Percentiles rank a stretch among this genome's conserved stretches.
Conservation (phyloP, 2,113 vertebrate genomes). For the Nesospiza acunhae region DNA sequence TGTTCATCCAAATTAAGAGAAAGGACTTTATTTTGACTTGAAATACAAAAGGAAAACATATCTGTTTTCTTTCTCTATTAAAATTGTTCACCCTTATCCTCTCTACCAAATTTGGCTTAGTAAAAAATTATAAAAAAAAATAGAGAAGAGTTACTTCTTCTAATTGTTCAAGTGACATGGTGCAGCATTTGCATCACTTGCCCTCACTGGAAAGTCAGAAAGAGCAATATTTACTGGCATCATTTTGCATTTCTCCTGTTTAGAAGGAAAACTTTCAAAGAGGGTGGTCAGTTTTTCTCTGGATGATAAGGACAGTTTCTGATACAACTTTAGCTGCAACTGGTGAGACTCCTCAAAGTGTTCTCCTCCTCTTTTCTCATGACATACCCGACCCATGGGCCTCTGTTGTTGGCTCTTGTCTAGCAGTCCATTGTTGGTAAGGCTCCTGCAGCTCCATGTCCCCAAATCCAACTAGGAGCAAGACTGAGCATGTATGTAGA, state of each 20-base stretch:
- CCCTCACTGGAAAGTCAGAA: background rate
- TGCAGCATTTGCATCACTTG: background rate
- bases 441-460: background rate
- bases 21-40: background rate
- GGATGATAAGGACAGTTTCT: background rate
- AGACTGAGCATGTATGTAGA: rapidly evolving
- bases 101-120: background rate
- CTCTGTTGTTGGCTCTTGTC: rapidly evolving
- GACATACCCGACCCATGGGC: background rate
- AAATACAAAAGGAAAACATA: background rate
- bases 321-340: background rate
- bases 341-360: rapidly evolving
- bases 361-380: background rate
- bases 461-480: background rate
- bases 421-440: rapidly evolving
- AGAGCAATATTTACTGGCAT: background rate
- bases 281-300: background rate
- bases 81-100: background rate
- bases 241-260: background rate
- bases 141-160: background rate
- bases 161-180: rapidly evolving
- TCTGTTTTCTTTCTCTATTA: background rate
- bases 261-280: background rate
- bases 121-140: background rate
- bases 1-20: background rate